A percentile compares a stretch with the other conserved stretches of the same genome.
These are phyloP conservation scores for Chelonus formosanus DNA, from an alignment of 2,888 invertebrate genomes.

Conservation along the genomic window DNA sequence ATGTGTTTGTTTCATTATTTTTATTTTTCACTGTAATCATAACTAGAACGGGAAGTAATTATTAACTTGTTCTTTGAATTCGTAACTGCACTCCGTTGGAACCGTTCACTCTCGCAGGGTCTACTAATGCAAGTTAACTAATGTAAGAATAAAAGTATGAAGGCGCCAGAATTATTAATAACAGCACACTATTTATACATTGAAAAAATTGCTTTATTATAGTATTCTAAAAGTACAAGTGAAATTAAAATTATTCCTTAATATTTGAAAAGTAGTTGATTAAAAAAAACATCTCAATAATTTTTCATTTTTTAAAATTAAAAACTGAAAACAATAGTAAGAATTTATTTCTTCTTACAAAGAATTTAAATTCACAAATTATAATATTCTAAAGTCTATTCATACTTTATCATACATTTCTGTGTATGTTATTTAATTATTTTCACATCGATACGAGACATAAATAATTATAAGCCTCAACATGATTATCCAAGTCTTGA, in stretches of 20 bases:
- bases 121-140: conserved; percentile 2
- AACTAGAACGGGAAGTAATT: conserved; percentile 7
- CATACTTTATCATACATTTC: too few species aligned
- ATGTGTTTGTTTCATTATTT: not conserved
- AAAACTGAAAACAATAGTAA: too few species aligned
- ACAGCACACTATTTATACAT: not conserved
- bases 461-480: too few species aligned
- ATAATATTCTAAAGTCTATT: too few species aligned
- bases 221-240: not conserved
- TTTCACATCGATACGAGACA: too few species aligned
- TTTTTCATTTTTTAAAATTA: too few species aligned
- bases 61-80: conserved; percentile 19
- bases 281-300: too few species aligned
- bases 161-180: not conserved
- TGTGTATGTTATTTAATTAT: too few species aligned
- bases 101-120: conserved; percentile 13
- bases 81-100: conserved; percentile 20
- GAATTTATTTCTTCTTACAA: too few species aligned
- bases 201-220: not conserved
- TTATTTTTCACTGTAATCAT: not conserved
- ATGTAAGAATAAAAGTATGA: conserved; percentile 1
- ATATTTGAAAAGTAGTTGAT: not conserved
- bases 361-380: too few species aligned
- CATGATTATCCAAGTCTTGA: too few species aligned
- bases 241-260: not conserved